Conservation (phyloP, 2,113 vertebrate genomes). For the Mesocricetus auratus region DNA sequence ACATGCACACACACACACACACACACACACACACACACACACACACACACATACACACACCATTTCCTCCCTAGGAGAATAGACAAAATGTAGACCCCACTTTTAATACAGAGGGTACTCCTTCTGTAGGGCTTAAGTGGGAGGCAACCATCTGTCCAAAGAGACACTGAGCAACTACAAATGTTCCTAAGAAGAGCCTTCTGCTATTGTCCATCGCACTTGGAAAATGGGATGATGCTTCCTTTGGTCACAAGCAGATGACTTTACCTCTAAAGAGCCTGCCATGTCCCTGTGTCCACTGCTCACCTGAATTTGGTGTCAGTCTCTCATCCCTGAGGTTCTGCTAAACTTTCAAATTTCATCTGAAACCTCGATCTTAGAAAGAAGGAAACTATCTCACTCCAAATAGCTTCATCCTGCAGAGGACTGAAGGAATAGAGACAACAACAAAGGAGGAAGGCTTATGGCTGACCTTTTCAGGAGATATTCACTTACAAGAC, state of each 20-base stretch:
- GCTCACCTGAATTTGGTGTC: not conserved
- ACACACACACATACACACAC: fast-evolving
- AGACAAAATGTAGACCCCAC: not conserved
- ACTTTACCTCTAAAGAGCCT: not conserved
- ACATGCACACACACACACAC: too few relatives aligned
- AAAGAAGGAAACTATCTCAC: not conserved
- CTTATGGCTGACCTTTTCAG: not conserved
- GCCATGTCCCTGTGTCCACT: not conserved
- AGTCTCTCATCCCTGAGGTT: not conserved
- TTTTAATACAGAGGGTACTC: not conserved
- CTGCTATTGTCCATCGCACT: not conserved
- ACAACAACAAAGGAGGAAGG: not conserved
- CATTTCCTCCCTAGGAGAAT: not conserved
- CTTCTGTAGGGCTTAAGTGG: not conserved
- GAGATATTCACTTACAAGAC: not conserved
- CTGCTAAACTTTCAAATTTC: not conserved
- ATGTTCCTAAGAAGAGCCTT: not conserved
- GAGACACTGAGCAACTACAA: not conserved
- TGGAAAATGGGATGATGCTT: not conserved
- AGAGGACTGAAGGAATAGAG: not conserved
- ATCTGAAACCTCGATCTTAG: not conserved
- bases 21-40: not conserved
- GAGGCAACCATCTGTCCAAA: not conserved
- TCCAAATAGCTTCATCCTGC: not conserved
- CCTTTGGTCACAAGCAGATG: not conserved